Evolutionary conservation across 2,888 invertebrate genomes (phyloP).

Genomic region (Sesamia inferens): DNA sequence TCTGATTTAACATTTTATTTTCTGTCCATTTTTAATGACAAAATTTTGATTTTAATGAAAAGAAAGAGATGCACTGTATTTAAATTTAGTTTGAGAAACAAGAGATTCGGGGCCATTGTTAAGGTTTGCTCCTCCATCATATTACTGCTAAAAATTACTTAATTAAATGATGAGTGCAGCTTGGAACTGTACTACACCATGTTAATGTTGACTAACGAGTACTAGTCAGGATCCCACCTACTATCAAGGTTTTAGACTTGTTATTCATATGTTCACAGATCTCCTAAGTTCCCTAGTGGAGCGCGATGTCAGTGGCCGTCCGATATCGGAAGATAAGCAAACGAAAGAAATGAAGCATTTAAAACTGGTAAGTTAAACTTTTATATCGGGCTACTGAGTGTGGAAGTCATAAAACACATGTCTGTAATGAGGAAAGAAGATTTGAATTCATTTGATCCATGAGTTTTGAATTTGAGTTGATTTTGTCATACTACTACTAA

Average conservation of each 20-base stretch:
- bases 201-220: background rate
- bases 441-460: background rate
- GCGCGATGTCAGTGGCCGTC: slow-evolving; percentile 67
- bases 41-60: too few relatives aligned
- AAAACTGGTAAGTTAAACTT: slow-evolving; percentile 70
- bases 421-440: background rate
- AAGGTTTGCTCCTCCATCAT: too few relatives aligned
- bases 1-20: too few relatives aligned
- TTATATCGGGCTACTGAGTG: background rate
- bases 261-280: slow-evolving; percentile 65
- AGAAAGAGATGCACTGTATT: too few relatives aligned
- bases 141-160: too few relatives aligned
- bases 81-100: too few relatives aligned
- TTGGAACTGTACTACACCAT: background rate
- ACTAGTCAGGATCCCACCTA: background rate
- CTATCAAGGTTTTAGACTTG: background rate
- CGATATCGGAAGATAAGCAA: slow-evolving; percentile 59
- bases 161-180: too few relatives aligned
- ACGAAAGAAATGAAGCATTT: slow-evolving; percentile 73
- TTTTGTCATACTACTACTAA: background rate
- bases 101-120: too few relatives aligned
- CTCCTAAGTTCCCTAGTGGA: slow-evolving; percentile 77
- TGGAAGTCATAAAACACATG: background rate
- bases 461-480: background rate
- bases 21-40: too few relatives aligned